Evolutionary conservation across 1,140 invertebrate genomes (phyloP), one percentile per base, ranked within the genome.

Genomic region (Lutraria rhynchaena): DNA sequence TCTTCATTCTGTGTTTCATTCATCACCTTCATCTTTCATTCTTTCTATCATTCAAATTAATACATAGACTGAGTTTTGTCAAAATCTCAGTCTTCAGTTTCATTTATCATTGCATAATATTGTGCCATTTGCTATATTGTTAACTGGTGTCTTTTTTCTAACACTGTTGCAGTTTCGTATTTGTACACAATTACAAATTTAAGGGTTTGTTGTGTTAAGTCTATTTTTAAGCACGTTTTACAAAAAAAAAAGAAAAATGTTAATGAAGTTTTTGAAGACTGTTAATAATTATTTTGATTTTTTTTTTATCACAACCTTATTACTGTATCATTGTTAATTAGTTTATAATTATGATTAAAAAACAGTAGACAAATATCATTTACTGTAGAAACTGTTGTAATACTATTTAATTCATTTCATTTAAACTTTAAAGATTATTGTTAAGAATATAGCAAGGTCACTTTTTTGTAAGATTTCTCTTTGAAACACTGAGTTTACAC

Each of bases 81-180:
- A 65, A 44, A n/a, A 22, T 65, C 31, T 65, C 61, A 65, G 41
- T 27, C 19, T 61, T 31, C 15, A 27, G 0, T 44, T n/a, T 22
- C 15, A 19, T 67, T 29, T 41, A 67, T 67, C 27, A 27, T n/a
- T 67, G 63, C 63, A 67, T 67, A 67, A 49, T 67, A 67, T 24
- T 27, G 53, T 74, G 53, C 57, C 53, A 74, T 60, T 46, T 74
- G 71, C 71, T 74, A n/a, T 60, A 60, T 74, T 74, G 49, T 74
- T 60, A 74, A 74, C 63, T 55, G 5, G 19, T 55, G 17, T 55
- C 19, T 27, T 55, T 55, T 55, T 55, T 9, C 19, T 55, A 55
- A 55, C 19, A 55, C 51, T 4, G 7, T 55, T 55, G 4, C n/a
- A 55, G 24, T 5, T 11, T 11, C 7, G 7, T 55, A 5, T 55